phyloP scores from a whole-genome alignment of 2,888 invertebrate species.

The Acleris sparsana region DNA sequence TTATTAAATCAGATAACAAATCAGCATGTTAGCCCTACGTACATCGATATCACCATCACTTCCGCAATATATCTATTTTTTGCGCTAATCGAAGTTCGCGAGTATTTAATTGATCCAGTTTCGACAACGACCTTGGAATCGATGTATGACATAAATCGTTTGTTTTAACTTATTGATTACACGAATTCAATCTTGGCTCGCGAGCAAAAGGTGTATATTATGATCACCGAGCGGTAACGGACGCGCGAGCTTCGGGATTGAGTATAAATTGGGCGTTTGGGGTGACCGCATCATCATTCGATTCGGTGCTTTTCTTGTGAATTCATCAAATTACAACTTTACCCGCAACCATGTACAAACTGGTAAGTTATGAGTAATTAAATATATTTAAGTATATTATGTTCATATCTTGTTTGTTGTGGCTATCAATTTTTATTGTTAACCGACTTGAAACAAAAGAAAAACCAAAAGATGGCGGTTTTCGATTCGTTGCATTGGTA shows the following conservation, averaged over 20 bases:
- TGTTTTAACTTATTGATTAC: conserved; percentile 10
- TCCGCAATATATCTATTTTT: conserved; percentile 33
- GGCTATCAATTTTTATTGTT: too few species aligned
- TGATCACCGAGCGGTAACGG: conserved; percentile 1
- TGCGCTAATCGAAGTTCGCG: conserved; percentile 17
- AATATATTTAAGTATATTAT: too few species aligned
- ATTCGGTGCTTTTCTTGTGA: conserved; percentile 35
- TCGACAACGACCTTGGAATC: conserved; percentile 43
- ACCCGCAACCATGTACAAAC: conserved; percentile 45
- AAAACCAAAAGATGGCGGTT: too few species aligned
- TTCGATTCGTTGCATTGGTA: too few species aligned
- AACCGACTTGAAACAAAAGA: too few species aligned
- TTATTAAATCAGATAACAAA: background rate
- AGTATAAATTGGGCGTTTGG: conserved; percentile 43
- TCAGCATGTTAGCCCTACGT: conserved; percentile 17
- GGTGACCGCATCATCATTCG: conserved; percentile 43
- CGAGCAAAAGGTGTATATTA: conserved; percentile 31
- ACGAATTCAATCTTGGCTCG: conserved; percentile 33
- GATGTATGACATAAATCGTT: conserved; percentile 39
- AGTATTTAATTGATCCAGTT: conserved; percentile 38
- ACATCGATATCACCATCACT: conserved; percentile 23
- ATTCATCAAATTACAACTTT: conserved; percentile 16
- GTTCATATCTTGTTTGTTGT: too few species aligned
- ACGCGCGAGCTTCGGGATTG: conserved; percentile 41
- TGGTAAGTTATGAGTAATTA: conserved; percentile 40